Evolutionary conservation across 1,140 invertebrate species (phyloP), one percentile per base, ranked within the genome.

Genomic region (Gryon sp.): DNA sequence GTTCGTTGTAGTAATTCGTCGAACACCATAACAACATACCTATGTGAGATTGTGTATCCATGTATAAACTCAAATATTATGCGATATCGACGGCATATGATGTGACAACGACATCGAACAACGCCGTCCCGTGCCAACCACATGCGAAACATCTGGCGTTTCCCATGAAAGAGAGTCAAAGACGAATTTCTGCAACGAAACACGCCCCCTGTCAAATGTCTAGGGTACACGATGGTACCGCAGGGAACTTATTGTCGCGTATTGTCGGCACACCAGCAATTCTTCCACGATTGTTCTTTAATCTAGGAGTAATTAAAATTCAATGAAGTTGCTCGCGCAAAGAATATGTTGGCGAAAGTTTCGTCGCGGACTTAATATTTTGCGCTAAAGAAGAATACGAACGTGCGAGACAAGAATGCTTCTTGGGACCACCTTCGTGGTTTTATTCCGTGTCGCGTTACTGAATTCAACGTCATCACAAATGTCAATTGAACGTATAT

Each of bases 101-200:
- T 73, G 75, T 66, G 63, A 76, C 68, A 73, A 68, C 72, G 60
- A 60, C 73, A 40, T 62, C 50, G 68, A 79, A 76, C 73, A 79
- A 79, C 78, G 50, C 63, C 52, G 55, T 65, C 53, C 68, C 28
- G 63, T 80, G 80, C 70, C 78, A 80, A 76, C 83, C 87, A 89
- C 87, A 89, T 89, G 88, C 85, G 85, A 82, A 84, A 89, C 88
- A 89, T 89, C 88, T 89, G 88, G 86, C 86, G 87, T 86, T 86
- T 88, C 83, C 83, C 85, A 85, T 85, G 82, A 87, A 88, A 87
- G 85, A 86, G 83, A 87, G 79, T 74, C 59, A 76, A 81, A 83
- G 78, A 82, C 77, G 76, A 76, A 86, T 85, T 86, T 86, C 83
- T 87, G 85, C 85, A 86, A 83, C 79, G 82, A 78, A 80, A 80